Evolutionary conservation across 1,140 invertebrate species (phyloP), one percentile per base, ranked within the genome.

Genomic region (Drosophila eugracilis): DNA sequence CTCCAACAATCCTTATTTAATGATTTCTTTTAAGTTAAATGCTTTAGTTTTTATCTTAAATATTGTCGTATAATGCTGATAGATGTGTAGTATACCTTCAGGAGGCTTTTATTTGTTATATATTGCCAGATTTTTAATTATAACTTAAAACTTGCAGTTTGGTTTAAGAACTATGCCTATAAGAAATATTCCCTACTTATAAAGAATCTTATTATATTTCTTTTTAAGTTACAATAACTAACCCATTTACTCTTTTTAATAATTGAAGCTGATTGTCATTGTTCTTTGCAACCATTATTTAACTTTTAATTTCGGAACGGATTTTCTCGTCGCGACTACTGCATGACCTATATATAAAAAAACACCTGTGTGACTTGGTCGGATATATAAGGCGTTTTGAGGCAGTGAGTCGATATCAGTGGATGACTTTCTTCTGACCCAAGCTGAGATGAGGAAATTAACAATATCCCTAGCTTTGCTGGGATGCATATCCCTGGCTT

Each of bases 371-470:
- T 1, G 26, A 47, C 19, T 21, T 50, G 9, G 28, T 15, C 0
- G 15, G n/a, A 42, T 63, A 63, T 45, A 63, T 34, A 63, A 53
- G 14, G 45, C 22, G 21, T 34, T 34, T 21, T 15, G 10, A 10
- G 21, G 3, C 7, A 21, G 0, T 22, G 7, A 19, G 37, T 36
- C n/a, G 15, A 14, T 26, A 67, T 53, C 65, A 66, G 63, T 67
- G 60, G 15, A n/a, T n/a, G 15, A 30, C 14, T 48, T 24, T 37
- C 6, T 21, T 41, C 19, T 39, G 42, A 39, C 3, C n/a, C 12
- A 3, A 66, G n/a, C 44, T 37, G 28, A 67, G 12, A 67, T 67
- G 65, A 53, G 57, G 9, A 63, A 67, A 34, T 22, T 67, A 12
- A 12, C 53, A 5, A 14, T 67, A 28, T 44, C 60, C 7, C 22